Conservation (phyloP, 2,113 vertebrate species). For the Stercorarius parasiticus region DNA sequence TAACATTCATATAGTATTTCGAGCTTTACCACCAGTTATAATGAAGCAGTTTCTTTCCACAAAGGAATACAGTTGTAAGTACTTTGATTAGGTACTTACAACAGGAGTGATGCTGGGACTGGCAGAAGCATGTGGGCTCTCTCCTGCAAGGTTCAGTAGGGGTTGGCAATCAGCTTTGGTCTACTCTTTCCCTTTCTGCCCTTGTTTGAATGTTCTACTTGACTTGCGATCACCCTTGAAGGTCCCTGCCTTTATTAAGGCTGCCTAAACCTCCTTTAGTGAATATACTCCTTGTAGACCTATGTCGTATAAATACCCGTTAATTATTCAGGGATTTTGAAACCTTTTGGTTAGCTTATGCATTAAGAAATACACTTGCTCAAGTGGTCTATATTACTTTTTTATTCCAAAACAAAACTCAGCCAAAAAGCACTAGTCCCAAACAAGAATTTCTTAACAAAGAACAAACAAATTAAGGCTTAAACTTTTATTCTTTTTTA, state of each 20-base stretch:
- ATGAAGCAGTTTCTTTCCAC: neutral
- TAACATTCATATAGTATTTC: neutral
- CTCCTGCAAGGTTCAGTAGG: neutral
- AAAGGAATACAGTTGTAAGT: neutral
- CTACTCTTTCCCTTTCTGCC: neutral
- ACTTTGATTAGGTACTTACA: neutral
- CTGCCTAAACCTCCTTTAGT: neutral
- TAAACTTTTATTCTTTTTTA: neutral
- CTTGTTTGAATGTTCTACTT: neutral
- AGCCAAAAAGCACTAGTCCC: neutral
- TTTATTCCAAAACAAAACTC: neutral
- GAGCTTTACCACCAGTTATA: neutral
- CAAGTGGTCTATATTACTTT: neutral
- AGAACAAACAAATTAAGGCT: neutral
- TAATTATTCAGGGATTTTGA: conserved; percentile 27
- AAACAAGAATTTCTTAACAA: neutral
- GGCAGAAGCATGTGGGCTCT: neutral
- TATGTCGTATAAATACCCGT: neutral
- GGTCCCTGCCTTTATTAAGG: neutral
- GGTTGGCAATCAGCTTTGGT: neutral
- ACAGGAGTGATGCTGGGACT: neutral
- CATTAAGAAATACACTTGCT: neutral
- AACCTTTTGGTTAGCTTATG: neutral
- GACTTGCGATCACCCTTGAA: neutral
- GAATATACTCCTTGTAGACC: neutral